These are phyloP conservation scores for Enteromius fasciolatus DNA, from an alignment of 2,797 vertebrate species.

Conservation along the genomic window DNA sequence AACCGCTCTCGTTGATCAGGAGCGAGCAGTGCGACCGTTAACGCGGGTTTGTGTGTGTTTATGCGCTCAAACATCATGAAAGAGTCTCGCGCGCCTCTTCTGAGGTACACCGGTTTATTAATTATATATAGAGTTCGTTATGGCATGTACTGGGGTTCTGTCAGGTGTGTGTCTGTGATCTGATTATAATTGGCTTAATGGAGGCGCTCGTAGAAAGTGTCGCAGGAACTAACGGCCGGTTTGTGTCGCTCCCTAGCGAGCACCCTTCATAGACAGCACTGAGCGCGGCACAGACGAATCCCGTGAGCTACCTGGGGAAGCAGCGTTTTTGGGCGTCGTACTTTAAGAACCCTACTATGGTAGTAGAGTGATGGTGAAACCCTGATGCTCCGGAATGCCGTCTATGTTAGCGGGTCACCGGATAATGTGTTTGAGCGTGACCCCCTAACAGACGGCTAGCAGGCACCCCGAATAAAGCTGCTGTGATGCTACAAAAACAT, in stretches of 20 bases:
- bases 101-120: background rate
- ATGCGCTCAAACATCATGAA: background rate
- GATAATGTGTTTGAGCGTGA: background rate
- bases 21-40: background rate
- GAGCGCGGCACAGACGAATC: background rate
- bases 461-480: no score
- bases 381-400: background rate
- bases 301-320: background rate
- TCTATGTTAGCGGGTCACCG: no score
- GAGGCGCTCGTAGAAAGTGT: constrained; percentile 26
- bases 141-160: accelerated
- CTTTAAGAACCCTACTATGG: background rate
- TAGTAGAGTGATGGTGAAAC: background rate
- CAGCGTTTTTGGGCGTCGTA: background rate
- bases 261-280: background rate
- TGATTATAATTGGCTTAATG: constrained; percentile 72
- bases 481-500: no score
- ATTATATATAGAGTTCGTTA: background rate
- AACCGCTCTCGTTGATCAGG: background rate
- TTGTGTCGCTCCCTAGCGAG: background rate
- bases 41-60: background rate
- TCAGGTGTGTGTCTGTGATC: background rate
- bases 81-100: no score
- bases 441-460: no score
- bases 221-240: constrained; percentile 1